Conservation (phyloP, 2,888 invertebrate species). For the Tupiocoris notatus region DNA sequence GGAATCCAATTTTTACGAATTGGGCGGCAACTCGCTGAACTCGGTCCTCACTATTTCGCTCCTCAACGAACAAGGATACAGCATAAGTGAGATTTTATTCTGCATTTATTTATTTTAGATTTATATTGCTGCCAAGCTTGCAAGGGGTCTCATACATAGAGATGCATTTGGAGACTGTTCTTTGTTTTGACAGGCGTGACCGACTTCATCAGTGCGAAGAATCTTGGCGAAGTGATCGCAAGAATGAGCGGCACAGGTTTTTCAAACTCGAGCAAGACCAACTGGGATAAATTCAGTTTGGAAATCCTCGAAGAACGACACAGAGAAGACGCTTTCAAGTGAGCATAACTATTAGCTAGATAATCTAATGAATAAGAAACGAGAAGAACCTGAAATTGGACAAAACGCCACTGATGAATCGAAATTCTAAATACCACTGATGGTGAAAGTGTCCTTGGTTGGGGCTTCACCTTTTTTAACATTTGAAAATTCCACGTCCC, state of each 20-base stretch:
- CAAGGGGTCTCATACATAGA: no score
- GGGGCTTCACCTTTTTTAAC: no score
- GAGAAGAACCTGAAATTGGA: no score
- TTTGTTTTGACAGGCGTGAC: constrained; percentile 63
- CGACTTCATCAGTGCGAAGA: constrained; percentile 73
- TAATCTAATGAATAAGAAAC: no score
- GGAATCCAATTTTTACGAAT: constrained; percentile 71
- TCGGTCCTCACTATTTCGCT: constrained; percentile 78
- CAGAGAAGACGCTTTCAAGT: constrained; percentile 70
- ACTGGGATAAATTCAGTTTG: constrained; percentile 54
- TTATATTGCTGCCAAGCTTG: no score
- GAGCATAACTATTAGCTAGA: constrained; percentile 55
- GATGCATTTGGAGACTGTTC: background rate
- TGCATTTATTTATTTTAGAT: no score
- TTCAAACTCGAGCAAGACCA: constrained; percentile 13
- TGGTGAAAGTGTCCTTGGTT: no score
- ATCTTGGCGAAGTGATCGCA: constrained; percentile 67
- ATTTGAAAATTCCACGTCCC: no score
- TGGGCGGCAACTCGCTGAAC: constrained; percentile 85
- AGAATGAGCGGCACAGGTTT: constrained; percentile 55
- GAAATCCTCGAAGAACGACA: constrained; percentile 63
- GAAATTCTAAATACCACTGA: no score
- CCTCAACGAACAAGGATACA: constrained; percentile 72
- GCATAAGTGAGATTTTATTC: constrained; percentile 71
- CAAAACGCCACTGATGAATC: no score